Evolutionary conservation across 2,888 invertebrate genomes (phyloP).

Genomic region (Acleris sparsana): DNA sequence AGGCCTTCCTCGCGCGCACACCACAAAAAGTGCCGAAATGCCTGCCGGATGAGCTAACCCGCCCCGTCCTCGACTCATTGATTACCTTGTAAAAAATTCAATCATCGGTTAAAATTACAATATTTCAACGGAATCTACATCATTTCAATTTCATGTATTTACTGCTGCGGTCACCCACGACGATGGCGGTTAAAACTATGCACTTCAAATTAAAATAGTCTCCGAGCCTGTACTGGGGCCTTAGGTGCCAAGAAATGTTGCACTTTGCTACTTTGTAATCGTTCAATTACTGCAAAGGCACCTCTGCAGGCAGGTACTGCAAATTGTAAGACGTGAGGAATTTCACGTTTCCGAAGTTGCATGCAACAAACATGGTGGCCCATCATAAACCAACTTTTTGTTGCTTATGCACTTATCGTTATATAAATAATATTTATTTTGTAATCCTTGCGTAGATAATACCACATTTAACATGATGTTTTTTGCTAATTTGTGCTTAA

Average conservation of each 20-base stretch:
- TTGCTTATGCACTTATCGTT: conserved; percentile 14
- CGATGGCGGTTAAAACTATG: conserved; percentile 26
- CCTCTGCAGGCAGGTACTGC: conserved; percentile 15
- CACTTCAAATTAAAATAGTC: conserved; percentile 31
- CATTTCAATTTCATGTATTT: conserved; percentile 47
- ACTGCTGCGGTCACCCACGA: conserved; percentile 34
- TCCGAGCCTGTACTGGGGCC: background rate
- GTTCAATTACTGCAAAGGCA: conserved; percentile 29
- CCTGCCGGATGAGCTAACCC: conserved; percentile 80
- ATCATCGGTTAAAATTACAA: conserved; percentile 73
- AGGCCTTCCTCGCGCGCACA: conserved; percentile 72
- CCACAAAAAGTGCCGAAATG: conserved; percentile 81
- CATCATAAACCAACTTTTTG: conserved; percentile 19
- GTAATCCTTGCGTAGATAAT: no score
- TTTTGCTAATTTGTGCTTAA: no score
- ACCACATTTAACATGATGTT: no score
- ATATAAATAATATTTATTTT: background rate
- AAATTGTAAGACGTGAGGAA: conserved; percentile 31
- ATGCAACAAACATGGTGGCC: conserved; percentile 30
- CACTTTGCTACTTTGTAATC: conserved; percentile 36
- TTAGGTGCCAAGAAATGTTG: conserved; percentile 32
- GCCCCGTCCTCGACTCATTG: conserved; percentile 79
- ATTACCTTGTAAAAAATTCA: conserved; percentile 79
- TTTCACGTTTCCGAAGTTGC: conserved; percentile 27
- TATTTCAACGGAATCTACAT: conserved; percentile 62